phyloP scores from a whole-genome alignment of 2,797 vertebrate species.

The Hydrophis major region DNA sequence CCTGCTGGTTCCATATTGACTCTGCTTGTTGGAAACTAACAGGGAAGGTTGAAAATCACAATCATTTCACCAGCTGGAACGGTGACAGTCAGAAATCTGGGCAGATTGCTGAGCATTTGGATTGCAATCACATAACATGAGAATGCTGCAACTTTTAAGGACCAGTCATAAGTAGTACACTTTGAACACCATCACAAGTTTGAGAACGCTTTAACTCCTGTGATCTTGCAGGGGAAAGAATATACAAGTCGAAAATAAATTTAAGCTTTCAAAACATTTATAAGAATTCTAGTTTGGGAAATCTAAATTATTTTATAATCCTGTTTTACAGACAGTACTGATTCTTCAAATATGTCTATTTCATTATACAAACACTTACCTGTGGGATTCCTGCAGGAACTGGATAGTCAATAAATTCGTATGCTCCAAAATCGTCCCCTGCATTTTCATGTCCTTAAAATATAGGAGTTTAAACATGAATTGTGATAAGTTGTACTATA shows the following conservation, averaged over 20 bases:
- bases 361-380: slow-evolving; percentile 72
- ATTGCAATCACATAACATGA: not conserved
- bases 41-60: not conserved
- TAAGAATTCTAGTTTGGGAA: not conserved
- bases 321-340: not conserved
- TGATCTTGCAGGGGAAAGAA: not conserved
- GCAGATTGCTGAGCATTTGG: not conserved
- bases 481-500: not conserved
- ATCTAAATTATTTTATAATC: not conserved
- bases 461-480: slow-evolving; percentile 1
- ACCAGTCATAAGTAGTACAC: not conserved
- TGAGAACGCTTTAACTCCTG: not conserved
- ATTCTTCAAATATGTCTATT: not conserved
- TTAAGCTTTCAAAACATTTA: not conserved
- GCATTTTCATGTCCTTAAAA: slow-evolving; percentile 90
- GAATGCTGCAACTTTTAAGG: not conserved
- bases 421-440: slow-evolving; percentile 93
- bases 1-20: not conserved
- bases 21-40: not conserved
- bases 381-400: slow-evolving; percentile 78
- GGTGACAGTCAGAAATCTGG: not conserved
- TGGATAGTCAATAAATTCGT: slow-evolving; percentile 92
- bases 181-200: not conserved
- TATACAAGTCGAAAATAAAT: not conserved
- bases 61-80: not conserved